Conservation (phyloP, 64 coral and sea anemone species). For the Platygyra sinensis region DNA sequence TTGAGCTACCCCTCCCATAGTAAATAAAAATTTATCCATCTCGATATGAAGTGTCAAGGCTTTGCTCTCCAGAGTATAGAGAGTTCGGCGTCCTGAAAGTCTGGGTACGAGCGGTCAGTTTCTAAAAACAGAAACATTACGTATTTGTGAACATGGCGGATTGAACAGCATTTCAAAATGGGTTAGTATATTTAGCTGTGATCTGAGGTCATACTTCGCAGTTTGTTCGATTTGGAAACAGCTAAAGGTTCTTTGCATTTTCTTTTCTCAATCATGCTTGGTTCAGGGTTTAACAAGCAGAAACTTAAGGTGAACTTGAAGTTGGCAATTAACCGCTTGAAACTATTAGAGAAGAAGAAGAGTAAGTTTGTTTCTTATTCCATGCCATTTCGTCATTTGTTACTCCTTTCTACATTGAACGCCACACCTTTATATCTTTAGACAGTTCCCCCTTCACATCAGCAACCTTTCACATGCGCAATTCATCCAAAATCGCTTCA, state of each 20-base stretch:
- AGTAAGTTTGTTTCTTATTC: slow-evolving; percentile 57
- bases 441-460: not conserved
- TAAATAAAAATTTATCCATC: not conserved
- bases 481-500: not conserved
- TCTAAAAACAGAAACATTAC: slow-evolving; percentile 53
- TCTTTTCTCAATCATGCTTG: slow-evolving; percentile 29
- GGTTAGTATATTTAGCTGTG: slow-evolving; percentile 44
- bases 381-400: not conserved
- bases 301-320: slow-evolving; percentile 96
- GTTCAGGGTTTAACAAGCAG: slow-evolving; percentile 91
- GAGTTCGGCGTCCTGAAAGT: not conserved
- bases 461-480: not conserved
- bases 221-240: slow-evolving; percentile 8
- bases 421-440: not conserved
- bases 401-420: not conserved
- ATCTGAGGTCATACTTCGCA: not conserved
- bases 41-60: slow-evolving; percentile 4
- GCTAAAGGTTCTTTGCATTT: not conserved
- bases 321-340: slow-evolving; percentile 90
- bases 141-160: slow-evolving; percentile 37
- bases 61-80: not conserved
- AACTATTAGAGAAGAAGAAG: slow-evolving; percentile 98
- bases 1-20: slow-evolving; percentile 9
- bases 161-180: slow-evolving; percentile 19
- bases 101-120: not conserved